Evolutionary conservation across 2,113 vertebrate species (phyloP).

Genomic region (Cyanoramphus novaezelandiae): DNA sequence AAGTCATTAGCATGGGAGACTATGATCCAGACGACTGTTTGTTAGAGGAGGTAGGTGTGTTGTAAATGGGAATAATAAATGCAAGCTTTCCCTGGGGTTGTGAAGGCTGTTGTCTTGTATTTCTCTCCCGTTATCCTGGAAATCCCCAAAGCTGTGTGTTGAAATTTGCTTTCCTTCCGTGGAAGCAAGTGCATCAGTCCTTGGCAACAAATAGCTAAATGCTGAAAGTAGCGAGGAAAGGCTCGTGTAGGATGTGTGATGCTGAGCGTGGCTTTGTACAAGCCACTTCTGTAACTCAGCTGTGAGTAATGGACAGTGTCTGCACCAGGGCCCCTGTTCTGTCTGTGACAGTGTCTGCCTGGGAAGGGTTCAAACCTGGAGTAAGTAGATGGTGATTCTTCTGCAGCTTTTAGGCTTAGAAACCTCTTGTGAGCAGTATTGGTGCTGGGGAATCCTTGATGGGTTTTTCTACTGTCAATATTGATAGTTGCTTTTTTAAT

Average conservation of each 20-base stretch:
- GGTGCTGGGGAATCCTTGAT: neutral
- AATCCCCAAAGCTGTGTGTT: neutral
- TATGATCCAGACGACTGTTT: slow-evolving; percentile 91
- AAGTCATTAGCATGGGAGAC: slow-evolving; percentile 82
- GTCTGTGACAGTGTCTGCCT: neutral
- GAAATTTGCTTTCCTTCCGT: neutral
- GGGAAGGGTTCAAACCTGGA: neutral
- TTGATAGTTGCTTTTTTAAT: neutral
- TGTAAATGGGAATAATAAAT: neutral
- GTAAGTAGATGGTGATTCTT: neutral
- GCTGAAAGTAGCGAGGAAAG: neutral
- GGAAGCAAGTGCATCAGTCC: too few species aligned
- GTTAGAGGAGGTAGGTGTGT: slow-evolving; percentile 83
- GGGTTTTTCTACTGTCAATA: neutral
- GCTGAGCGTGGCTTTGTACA: neutral
- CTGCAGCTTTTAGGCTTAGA: neutral
- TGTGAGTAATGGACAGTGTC: neutral
- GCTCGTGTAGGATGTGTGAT: fast-evolving
- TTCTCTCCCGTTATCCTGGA: neutral
- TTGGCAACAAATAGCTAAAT: neutral
- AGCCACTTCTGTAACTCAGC: neutral
- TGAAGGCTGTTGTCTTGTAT: neutral
- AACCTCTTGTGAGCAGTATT: neutral
- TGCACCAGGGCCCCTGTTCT: neutral
- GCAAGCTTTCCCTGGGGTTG: neutral